Base-by-base conservation (phyloP, 2,888 invertebrate genomes). In the Marasmarcha lunaedactyla region DNA sequence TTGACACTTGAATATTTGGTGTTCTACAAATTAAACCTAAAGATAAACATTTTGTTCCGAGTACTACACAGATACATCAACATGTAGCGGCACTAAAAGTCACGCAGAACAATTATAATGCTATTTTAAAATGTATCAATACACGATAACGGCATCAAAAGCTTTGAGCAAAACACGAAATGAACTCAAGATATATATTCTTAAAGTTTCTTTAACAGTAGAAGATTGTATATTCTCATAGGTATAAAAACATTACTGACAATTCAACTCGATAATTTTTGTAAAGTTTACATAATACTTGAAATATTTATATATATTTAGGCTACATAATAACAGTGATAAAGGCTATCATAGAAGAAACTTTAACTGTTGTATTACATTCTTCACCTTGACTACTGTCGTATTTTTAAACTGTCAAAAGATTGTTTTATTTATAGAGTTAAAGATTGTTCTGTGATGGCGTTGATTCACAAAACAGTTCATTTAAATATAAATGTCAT, bases 21-120 rank as follows among this genome's bases (percentile, higher is more conserved):
- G 70, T 73, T 42, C 67, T 71, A 76, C 62, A 72, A 71, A 73
- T 64, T 65, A 71, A 69, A 64, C 49, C 57, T 69, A 64, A 43
- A 57, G 20, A 20, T 5, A 7, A 20, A 20, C 20, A 20, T 20
- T 20, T 20, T 20, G 20, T 20, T 20, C 20, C 20, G 20, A 20
- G 20, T 20, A 44, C 36, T 42, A 48, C 50, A 40, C 41, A 48
- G 47, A 51, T 47, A 49, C 50, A 37, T 47, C 46, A 20, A 20
- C 38, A 40, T 37, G 35, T 14, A 20, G 3, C 4, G 20, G 20
- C 20, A 20, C 20, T 20, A 20, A 7, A 20, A 20, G 20, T 20
- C 20, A 20, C 20, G 20, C 3, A 20, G 7, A 5, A 20, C 20
- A 20, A 20, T 20, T 5, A n/a, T n/a, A 20, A 20, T 7, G 7